Evolutionary conservation across 2,888 invertebrate species (phyloP), one percentile per base, ranked within the genome.

Genomic region (Acanthococcus lagerstroemiae): DNA sequence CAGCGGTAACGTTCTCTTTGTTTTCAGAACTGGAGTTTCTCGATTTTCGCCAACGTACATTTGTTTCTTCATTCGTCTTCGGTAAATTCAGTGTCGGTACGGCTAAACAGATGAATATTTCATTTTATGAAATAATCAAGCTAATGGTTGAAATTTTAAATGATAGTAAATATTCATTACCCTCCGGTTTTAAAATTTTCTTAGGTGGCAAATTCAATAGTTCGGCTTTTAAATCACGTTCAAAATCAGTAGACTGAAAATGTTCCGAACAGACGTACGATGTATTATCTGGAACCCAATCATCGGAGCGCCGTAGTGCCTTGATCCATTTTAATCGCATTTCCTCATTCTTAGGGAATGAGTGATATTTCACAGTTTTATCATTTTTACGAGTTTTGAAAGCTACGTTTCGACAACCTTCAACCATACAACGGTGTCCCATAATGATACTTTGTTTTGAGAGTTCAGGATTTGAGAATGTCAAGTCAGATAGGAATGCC

Each of bases 191-290:
- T 5, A 63, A 37, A 44, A 27, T 54, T 17, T 30, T 19, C 30
- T 63, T 63, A n/a, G 63, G 63, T n/a, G 63, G 63, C 24, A 63
- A 63, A 25, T 63, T 52, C 44, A 63, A 19, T 24, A 63, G 54
- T 30, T 63, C 63, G 4, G 63, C 52, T 37, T 63, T 63, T 27
- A 63, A 54, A 37, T 63, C 63, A 4, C 63, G 63, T 22, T 63
- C 37, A 17, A 44, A 63, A 44, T 63, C 63, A 4, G 54, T 44
- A 5, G n/a, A 5, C 4, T 21, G 19, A 19, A 63, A 63, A 37
- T 63, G 63, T 25, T 52, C 52, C 2, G 63, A 63, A 25, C 63
- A 63, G 21, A 63, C 37, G 21, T 24, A 63, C 19, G 52, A 5
- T 30, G 27, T 52, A 19, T n/a, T 52, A 7, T 52, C 63, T 2